Percentiles rank a stretch among this genome's conserved stretches.
These are phyloP conservation scores for Silurus aristotelis DNA, from an alignment of 2,797 vertebrate species.

Conservation along the genomic window DNA sequence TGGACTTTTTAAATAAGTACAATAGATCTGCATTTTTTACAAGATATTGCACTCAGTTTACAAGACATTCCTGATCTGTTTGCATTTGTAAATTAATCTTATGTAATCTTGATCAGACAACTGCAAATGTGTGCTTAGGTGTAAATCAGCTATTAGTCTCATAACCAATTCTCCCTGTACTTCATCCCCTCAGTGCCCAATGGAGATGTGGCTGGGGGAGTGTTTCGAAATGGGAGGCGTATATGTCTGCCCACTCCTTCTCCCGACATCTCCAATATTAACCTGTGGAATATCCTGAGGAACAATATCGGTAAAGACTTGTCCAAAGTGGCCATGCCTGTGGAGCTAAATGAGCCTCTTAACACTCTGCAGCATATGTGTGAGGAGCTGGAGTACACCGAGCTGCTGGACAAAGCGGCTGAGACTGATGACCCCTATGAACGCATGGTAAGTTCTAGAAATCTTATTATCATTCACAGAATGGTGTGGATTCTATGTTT, in stretches of 20 bases:
- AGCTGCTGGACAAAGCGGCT: conserved; percentile 95
- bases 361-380: conserved; percentile 98
- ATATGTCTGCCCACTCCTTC: conserved; percentile 89
- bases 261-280: conserved; percentile 96
- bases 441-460: conserved; percentile 83
- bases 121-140: not conserved
- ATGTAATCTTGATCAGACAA: not conserved
- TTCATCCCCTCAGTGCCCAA: conserved; percentile 82
- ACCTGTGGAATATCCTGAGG: conserved; percentile 98
- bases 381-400: conserved; percentile 97
- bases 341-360: conserved; percentile 97
- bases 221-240: conserved; percentile 92
- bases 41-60: not conserved
- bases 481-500: not conserved
- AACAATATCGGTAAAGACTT: conserved; percentile 99
- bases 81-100: not conserved
- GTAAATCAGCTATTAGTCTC: not conserved
- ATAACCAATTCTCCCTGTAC: not conserved
- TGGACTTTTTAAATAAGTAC: too few species aligned
- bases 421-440: conserved; percentile 92
- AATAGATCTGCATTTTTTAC: not conserved
- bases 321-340: conserved; percentile 98
- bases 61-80: not conserved
- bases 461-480: not conserved
- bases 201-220: conserved; percentile 89